These are phyloP conservation scores for Caenorhabditis sp. DNA, from an alignment of 2,888 invertebrate genomes.

Conservation along the genomic window DNA sequence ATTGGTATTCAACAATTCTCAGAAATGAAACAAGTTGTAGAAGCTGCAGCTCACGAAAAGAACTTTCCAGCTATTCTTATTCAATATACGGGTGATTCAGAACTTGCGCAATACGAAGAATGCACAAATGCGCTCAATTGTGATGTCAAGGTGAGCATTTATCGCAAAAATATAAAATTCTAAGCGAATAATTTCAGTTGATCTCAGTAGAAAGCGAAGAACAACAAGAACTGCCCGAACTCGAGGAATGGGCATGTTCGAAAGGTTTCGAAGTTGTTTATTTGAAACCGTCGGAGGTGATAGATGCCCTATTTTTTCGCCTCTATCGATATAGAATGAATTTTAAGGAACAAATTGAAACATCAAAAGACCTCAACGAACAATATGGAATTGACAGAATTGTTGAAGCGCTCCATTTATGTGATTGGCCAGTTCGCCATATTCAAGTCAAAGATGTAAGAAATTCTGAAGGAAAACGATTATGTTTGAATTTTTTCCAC, in stretches of 20 bases:
- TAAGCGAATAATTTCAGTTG: background rate
- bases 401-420: slow-evolving; percentile 15
- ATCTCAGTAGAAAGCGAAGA: background rate
- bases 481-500: slow-evolving; percentile 10
- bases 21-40: background rate
- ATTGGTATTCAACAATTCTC: slow-evolving; percentile 7
- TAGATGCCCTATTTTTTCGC: no score
- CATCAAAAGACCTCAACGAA: slow-evolving; percentile 6
- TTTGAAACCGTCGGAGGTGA: slow-evolving; percentile 7
- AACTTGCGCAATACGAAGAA: background rate
- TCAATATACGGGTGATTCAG: background rate
- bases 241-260: slow-evolving; percentile 17
- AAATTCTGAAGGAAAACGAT: no score
- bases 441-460: background rate
- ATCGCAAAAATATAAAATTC: background rate
- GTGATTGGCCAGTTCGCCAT: slow-evolving; percentile 23
- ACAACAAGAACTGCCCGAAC: background rate
- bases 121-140: background rate
- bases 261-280: slow-evolving; percentile 21
- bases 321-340: no score
- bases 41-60: slow-evolving; percentile 13
- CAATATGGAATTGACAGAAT: slow-evolving; percentile 15
- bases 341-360: slow-evolving; percentile 13
- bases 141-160: background rate
- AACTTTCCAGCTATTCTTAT: slow-evolving; percentile 7